Percentiles rank a stretch among this genome's conserved stretches.
These are phyloP conservation scores for Lordiphosa clarofinis DNA, from an alignment of 1,140 invertebrate species.

Conservation along the genomic window DNA sequence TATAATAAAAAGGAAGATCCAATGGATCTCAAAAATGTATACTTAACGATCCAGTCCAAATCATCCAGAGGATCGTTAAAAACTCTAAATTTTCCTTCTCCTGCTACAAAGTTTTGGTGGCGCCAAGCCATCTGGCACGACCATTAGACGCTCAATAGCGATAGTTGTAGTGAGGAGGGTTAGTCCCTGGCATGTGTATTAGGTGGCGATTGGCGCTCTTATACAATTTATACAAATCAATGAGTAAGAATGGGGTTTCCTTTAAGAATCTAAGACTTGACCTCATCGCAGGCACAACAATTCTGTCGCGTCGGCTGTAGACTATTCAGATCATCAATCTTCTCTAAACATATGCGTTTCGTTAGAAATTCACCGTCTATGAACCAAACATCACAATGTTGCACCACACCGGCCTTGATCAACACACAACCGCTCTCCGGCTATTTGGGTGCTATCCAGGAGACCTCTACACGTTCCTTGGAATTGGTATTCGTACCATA, in stretches of 20 bases:
- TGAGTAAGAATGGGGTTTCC: no score
- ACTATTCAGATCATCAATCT: constrained; percentile 83
- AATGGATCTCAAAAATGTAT: no score
- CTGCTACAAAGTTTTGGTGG: no score
- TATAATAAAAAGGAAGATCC: no score
- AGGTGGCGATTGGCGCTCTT: constrained; percentile 97
- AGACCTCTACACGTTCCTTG: constrained; percentile 84
- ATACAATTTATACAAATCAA: constrained; percentile 84
- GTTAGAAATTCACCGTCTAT: constrained; percentile 90
- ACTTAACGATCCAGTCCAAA: no score
- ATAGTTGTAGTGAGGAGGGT: no score
- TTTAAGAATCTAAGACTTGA: constrained; percentile 81
- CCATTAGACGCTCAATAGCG: no score
- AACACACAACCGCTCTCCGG: constrained; percentile 87
- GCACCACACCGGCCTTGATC: constrained; percentile 90
- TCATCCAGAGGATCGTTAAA: no score
- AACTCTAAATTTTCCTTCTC: no score
- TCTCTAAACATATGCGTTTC: constrained; percentile 88
- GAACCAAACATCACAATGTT: constrained; percentile 90
- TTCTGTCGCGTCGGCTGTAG: constrained; percentile 84
- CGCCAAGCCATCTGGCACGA: no score
- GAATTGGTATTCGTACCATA: constrained; percentile 84
- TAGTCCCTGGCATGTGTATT: constrained; percentile 98
- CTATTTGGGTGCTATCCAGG: constrained; percentile 89
- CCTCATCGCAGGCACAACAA: constrained; percentile 96